phyloP scores from a whole-genome alignment of 2,113 vertebrate species.

The Equus quagga region DNA sequence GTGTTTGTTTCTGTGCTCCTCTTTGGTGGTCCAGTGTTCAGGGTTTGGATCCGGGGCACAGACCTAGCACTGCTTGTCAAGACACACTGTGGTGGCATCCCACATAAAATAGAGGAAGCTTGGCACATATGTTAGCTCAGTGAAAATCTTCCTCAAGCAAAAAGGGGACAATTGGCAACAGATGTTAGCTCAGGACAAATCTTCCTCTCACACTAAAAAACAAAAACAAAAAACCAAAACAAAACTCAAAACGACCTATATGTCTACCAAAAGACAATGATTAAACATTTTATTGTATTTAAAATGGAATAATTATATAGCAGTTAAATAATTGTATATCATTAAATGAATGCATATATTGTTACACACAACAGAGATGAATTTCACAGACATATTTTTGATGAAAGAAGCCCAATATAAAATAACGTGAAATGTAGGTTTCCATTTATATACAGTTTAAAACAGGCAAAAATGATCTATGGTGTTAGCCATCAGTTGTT shows the following conservation, averaged over 20 bases:
- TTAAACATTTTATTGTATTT: background rate
- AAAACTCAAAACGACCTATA: background rate
- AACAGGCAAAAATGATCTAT: background rate
- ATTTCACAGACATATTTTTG: background rate
- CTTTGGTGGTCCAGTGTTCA: too few relatives aligned
- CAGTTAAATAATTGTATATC: background rate
- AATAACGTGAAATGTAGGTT: background rate
- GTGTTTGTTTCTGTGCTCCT: too few relatives aligned
- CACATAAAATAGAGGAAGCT: too few relatives aligned
- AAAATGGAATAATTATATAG: background rate
- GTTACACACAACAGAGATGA: background rate
- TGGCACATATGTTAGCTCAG: too few relatives aligned
- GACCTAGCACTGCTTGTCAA: too few relatives aligned
- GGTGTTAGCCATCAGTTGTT: background rate
- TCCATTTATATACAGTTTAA: background rate
- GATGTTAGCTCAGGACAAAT: too few relatives aligned
- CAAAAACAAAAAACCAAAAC: background rate
- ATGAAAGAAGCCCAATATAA: background rate
- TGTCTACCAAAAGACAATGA: background rate
- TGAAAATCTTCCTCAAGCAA: too few relatives aligned
- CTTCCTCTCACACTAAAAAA: too few relatives aligned
- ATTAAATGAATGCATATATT: background rate
- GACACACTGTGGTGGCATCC: too few relatives aligned
- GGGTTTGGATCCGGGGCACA: too few relatives aligned
- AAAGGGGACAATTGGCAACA: too few relatives aligned